These are phyloP conservation scores for Nothocercus julius DNA, from an alignment of 2,113 vertebrate genomes.

Conservation along the genomic window DNA sequence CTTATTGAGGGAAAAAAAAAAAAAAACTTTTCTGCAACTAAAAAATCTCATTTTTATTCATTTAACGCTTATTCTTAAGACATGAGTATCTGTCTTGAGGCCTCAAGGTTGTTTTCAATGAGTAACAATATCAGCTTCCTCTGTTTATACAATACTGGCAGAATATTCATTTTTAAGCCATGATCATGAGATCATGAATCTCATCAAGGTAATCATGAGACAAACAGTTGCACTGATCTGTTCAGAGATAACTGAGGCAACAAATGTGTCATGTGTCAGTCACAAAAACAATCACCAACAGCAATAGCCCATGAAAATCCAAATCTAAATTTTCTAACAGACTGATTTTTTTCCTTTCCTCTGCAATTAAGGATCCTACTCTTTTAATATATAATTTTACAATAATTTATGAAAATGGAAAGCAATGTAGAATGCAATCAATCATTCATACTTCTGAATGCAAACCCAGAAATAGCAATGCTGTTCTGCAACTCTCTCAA, in stretches of 20 bases:
- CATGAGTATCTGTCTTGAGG: neutral
- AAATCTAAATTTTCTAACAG: constrained; percentile 11
- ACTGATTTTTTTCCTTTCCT: constrained; percentile 4
- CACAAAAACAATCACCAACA: neutral
- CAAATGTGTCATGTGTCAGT: neutral
- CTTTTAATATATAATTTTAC: constrained; percentile 51
- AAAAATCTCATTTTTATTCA: neutral
- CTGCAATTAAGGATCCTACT: constrained; percentile 28
- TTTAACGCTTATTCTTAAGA: neutral
- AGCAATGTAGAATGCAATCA: constrained; percentile 53
- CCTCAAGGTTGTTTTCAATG: neutral
- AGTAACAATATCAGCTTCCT: neutral
- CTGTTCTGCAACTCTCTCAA: constrained; percentile 58
- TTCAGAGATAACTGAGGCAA: neutral
- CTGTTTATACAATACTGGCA: neutral
- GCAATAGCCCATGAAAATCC: neutral
- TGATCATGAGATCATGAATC: constrained; percentile 36
- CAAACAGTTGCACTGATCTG: constrained; percentile 19
- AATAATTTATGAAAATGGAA: constrained; percentile 58
- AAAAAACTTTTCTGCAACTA: neutral
- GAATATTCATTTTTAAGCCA: neutral
- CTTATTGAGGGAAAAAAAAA: neutral
- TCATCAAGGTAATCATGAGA: constrained; percentile 30
- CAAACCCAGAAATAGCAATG: constrained; percentile 61
- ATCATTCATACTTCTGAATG: constrained; percentile 61